Evolutionary conservation across 2,113 vertebrate genomes (phyloP), one percentile per base, ranked within the genome.

Genomic region (Austrofundulus limnaeus): DNA sequence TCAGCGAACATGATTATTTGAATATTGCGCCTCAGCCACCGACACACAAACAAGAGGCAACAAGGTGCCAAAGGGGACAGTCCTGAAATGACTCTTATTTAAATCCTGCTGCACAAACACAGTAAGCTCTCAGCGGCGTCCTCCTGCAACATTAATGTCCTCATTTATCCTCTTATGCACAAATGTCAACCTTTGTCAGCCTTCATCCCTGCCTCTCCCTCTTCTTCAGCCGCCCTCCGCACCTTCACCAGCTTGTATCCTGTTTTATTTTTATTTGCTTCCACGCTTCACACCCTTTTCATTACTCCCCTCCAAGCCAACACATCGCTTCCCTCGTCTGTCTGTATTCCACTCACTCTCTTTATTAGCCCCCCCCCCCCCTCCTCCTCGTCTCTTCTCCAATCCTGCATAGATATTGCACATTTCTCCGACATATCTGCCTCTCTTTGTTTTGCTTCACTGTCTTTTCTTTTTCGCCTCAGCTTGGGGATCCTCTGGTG

Each of bases 111-210:
- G 20, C 58, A 77, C 73, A 73, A 68, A 78, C 72, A 86, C 77
- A 77, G 72, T 70, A 61, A 79, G 70, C 60, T 23, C 85, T 57
- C 78, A 78, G 81, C 67, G 14, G 84, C 75, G 81, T 63, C 43
- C 87, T 84, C 69, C 72, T 91, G 89, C 88, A 91, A 88, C 83
- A 88, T 90, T 89, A 77, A 91, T 91, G 87, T 85, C 70, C 81
- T 83, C 64, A 71, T 89, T 90, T 87, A 87, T 91, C 85, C 84
- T 79, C 81, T 85, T 88, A 85, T 63, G 65, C 83, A 84, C 85
- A 89, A 89, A 88, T 89, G 88, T 89, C 88, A 87, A 72, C 85
- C 84, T 88, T 87, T 85, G 81, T 86, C 70, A 80, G 76, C 60
- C 39, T 75, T 54, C 65, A 46, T 67, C 58, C 68, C 60, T 55